Evolutionary conservation across 2,797 vertebrate species (phyloP), one percentile per base, ranked within the genome.

Genomic region (Sebastes reedi): DNA sequence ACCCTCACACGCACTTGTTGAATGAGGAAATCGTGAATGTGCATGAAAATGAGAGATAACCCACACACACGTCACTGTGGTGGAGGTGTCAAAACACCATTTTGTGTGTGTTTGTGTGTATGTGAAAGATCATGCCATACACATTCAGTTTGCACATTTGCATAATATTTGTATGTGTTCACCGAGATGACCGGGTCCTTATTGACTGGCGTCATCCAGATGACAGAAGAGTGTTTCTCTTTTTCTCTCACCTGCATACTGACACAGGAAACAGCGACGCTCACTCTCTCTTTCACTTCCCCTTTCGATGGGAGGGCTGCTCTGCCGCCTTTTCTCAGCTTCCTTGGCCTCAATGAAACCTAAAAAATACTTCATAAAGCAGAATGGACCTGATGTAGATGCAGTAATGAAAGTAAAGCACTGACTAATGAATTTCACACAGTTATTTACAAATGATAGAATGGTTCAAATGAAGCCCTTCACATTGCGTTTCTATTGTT

Each of bases 211-310:
- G 29, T 22, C 72, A 79, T 77, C 66, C 87, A 89, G 75, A 71
- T 66, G 64, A 75, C 42, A 64, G 78, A 56, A 36, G 36, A 79
- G 54, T 22, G 59, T 84, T 56, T 85, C 65, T 87, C 62, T 81
- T 75, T 55, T 56, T 74, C 59, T 77, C 75, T 88, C 90, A 94
- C 93, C 93, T 93, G 92, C 89, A 71, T 29, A 10, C 34, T 79
- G 77, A 87, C 88, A 94, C 89, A 90, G 94, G 94, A 96, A 95
- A 81, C 81, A n/a, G 56, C 52, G 18, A 73, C 46, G 67, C 87
- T 85, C 71, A 67, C 80, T 77, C 75, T 89, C 67, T 83, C 70
- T 93, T 88, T 88, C 89, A 93, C 91, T 95, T 95, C 94, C 93
- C 85, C 81, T 89, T 54, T 85, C 1, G 4, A 72, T 22, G 6